Percentiles rank a stretch among this genome's conserved stretches.
Conservation (phyloP, 2,797 vertebrate genomes). For the Nyctibius grandis region DNA sequence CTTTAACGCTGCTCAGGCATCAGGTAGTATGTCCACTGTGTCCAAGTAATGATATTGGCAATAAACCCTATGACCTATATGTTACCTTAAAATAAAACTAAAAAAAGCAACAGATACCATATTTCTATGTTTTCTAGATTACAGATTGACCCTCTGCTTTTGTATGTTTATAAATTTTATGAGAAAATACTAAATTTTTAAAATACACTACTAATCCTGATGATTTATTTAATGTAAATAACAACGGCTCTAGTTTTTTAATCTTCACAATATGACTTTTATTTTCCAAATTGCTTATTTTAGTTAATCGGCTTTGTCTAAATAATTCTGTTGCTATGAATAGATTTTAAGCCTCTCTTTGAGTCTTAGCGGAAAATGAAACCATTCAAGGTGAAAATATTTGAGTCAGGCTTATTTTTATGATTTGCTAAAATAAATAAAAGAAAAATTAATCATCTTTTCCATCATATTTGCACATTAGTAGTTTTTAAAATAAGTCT, state of each 20-base stretch:
- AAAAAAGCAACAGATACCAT: not conserved
- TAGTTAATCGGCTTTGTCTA: not conserved
- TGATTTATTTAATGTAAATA: not conserved
- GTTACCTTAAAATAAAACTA: not conserved
- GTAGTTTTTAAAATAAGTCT: not conserved
- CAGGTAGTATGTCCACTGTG: not conserved
- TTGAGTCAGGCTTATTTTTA: not conserved
- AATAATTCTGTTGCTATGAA: not conserved
- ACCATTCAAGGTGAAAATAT: not conserved
- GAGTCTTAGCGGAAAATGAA: not conserved
- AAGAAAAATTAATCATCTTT: not conserved
- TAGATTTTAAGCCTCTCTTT: not conserved
- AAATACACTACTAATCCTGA: not conserved
- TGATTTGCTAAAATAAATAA: not conserved
- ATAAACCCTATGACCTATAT: not conserved
- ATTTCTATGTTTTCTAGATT: not conserved
- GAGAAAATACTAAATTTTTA: not conserved
- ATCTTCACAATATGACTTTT: not conserved
- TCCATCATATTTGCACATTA: not conserved
- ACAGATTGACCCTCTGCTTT: not conserved
- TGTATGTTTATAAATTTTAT: not conserved
- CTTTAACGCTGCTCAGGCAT: not conserved
- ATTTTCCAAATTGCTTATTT: not conserved
- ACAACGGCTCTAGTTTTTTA: not conserved
- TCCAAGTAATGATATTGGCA: not conserved